phyloP scores from a whole-genome alignment of 2,113 vertebrate species.

The Hiodon alosoides region DNA sequence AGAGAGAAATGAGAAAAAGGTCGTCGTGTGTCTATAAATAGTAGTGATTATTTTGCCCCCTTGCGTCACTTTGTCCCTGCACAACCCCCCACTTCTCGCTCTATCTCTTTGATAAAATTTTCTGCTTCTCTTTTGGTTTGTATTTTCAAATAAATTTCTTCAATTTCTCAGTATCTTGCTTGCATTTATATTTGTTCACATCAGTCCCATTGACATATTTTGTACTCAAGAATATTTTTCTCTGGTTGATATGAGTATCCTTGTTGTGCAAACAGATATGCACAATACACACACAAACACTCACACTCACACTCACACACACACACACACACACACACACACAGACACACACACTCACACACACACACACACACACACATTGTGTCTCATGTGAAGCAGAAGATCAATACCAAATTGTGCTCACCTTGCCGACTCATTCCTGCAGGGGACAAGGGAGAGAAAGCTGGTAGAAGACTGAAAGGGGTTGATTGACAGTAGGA shows the following conservation, averaged over 20 bases:
- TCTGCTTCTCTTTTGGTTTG: not conserved
- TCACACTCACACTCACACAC: not conserved
- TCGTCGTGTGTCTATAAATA: conserved; percentile 26
- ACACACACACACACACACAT: not conserved
- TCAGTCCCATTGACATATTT: not conserved
- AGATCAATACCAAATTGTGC: not conserved
- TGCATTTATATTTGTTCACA: not conserved
- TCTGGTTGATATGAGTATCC: no score
- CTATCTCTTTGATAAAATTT: conserved; percentile 13
- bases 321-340: not conserved
- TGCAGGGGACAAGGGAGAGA: not conserved
- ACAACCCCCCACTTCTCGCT: not conserved
- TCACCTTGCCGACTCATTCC: not conserved
- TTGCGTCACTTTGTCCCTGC: not conserved
- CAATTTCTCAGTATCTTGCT: not conserved
- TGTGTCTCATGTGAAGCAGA: not conserved
- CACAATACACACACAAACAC: no score
- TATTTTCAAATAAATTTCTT: not conserved
- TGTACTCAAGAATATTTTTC: no score
- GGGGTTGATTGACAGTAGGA: not conserved
- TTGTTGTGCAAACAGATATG: no score
- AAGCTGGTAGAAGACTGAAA: not conserved
- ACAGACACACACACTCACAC: not conserved
- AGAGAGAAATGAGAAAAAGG: conserved; percentile 13
- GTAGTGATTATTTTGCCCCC: conserved; percentile 18